These are phyloP conservation scores for Laupala kohalensis DNA, from an alignment of 1,140 invertebrate species.

Conservation along the genomic window DNA sequence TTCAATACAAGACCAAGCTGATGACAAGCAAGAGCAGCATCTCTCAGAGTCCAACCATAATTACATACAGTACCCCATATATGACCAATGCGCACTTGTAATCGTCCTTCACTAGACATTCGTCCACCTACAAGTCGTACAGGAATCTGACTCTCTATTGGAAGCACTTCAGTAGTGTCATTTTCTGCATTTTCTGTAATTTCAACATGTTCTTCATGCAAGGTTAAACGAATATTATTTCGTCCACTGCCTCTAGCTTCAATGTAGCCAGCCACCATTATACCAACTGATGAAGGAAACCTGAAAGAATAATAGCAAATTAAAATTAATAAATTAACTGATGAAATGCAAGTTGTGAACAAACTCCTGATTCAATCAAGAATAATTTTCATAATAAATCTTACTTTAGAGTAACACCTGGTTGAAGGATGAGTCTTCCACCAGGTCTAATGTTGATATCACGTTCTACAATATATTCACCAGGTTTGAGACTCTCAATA, in stretches of 20 bases:
- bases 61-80: slow-evolving; percentile 96
- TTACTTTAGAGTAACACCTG: slow-evolving; percentile 66
- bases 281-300: slow-evolving; percentile 82
- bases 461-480: slow-evolving; percentile 72
- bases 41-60: slow-evolving; percentile 85
- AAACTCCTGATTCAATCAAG: neutral
- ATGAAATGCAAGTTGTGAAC: neutral
- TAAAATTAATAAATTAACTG: neutral
- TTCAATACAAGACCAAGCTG: slow-evolving; percentile 87
- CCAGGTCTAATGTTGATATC: slow-evolving; percentile 85
- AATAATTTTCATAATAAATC: neutral
- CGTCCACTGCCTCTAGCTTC: slow-evolving; percentile 65
- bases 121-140: slow-evolving; percentile 64
- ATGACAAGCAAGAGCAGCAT: slow-evolving; percentile 87
- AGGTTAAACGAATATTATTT: slow-evolving; percentile 60
- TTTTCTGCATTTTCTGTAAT: slow-evolving; percentile 44
- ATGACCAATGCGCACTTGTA: slow-evolving; percentile 65
- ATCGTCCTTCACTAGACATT: slow-evolving; percentile 57
- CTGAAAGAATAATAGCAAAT: slow-evolving; percentile 23
- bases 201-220: slow-evolving; percentile 50
- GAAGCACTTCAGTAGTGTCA: slow-evolving; percentile 40
- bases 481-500: slow-evolving; percentile 56
- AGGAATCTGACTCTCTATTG: slow-evolving; percentile 35
- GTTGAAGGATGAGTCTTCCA: slow-evolving; percentile 70
- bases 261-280: slow-evolving; percentile 88